Base-by-base conservation (phyloP, 2,888 invertebrate species). In the Acanthosepion pharaonis region DNA sequence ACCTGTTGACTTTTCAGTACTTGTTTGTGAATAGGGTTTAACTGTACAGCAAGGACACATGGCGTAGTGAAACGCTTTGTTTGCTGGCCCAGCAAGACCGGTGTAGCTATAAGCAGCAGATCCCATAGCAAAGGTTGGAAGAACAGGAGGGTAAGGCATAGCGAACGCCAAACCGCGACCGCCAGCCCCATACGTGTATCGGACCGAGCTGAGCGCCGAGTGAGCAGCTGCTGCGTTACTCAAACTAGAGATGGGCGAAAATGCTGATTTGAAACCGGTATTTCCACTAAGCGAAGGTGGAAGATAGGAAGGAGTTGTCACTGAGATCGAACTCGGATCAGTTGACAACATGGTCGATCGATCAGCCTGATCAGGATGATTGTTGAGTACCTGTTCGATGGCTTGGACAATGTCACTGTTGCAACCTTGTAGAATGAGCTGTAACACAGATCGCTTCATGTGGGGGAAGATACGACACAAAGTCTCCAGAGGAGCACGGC, bases 401-500 rank as follows among this genome's bases (percentile, higher is more conserved):
- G 99, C 99, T 96, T 99, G 98, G 0, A 99, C 98, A 0, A 99
- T 98, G 97, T 99, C 99, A 0, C 99, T 99, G 97, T 98, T 98
- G 97, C 98, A 98, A 95, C 98, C 98, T 96, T 98, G 98, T 48
- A 99, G 98, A 93, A 99, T 98, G 8, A 98, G 98, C 97, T 99
- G 99, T 3, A 99, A 98, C 96, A 99, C 99, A 94, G 98, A 98
- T 94, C 99, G 98, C 96, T 99, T 98, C 96, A 99, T 98, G 96
- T 98, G 98, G 0, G 99, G 99, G 97, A 99, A 99, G 0, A 99
- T 99, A 96, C 99, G 98, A 96, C 98, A 98, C 23, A 99, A 98
- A 0, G 99, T 98, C 97, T 99, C 99, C 2, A 99, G 98, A 0
- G 99, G 96, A 2, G 96, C 96, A n/a, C 95, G 95, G 49, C 96